These are phyloP conservation scores for Spilarctia lutea DNA, from an alignment of 2,888 invertebrate genomes.

Conservation along the genomic window DNA sequence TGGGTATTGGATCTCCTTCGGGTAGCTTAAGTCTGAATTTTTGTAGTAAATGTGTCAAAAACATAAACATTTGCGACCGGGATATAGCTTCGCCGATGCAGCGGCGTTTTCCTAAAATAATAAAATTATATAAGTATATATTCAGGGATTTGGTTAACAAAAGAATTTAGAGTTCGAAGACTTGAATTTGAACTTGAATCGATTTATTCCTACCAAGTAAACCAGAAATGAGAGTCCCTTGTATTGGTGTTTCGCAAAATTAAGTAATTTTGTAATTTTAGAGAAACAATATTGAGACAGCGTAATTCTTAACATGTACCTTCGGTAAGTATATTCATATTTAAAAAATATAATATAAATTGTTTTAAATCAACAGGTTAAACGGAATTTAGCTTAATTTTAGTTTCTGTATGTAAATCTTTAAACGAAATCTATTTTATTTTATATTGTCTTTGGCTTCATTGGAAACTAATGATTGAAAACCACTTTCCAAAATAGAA, in stretches of 20 bases:
- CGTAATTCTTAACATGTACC: background rate
- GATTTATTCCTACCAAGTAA: background rate
- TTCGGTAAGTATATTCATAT: background rate
- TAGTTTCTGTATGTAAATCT: background rate
- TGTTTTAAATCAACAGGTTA: background rate
- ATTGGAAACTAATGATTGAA: too few species aligned
- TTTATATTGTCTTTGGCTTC: too few species aligned
- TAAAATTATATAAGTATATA: background rate
- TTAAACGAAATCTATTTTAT: background rate
- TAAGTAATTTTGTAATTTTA: background rate
- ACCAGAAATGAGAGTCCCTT: background rate
- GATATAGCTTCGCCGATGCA: conserved; percentile 93
- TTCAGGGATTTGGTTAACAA: background rate
- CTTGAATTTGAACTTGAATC: too few species aligned
- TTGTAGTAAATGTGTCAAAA: conserved; percentile 91
- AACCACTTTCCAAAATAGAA: too few species aligned
- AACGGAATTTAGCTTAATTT: background rate
- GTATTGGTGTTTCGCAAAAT: background rate
- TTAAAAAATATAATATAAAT: background rate
- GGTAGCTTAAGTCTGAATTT: conserved; percentile 84
- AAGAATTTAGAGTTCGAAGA: background rate
- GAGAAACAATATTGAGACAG: background rate
- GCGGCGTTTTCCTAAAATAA: conserved; percentile 88
- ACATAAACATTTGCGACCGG: conserved; percentile 91
- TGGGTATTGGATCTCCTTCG: conserved; percentile 72